These are phyloP conservation scores for Siderastrea radians DNA, from an alignment of 92 coral and sea anemone species.

Conservation along the genomic window DNA sequence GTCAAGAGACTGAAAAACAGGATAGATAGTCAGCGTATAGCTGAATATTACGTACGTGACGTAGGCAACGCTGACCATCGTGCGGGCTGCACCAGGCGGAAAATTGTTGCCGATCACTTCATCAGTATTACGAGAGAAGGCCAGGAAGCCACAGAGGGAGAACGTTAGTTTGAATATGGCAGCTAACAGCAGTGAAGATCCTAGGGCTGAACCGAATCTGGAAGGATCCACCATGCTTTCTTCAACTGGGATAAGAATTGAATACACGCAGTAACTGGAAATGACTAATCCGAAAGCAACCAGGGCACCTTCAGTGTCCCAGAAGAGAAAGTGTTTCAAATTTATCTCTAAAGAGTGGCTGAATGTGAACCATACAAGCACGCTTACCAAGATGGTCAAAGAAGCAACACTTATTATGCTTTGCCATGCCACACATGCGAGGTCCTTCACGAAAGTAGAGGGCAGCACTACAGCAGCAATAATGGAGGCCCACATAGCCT, in stretches of 20 bases:
- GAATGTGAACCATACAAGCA: slow-evolving; percentile 3
- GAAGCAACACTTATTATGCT: slow-evolving; percentile 23
- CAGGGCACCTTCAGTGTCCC: slow-evolving; percentile 26
- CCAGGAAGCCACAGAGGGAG: slow-evolving; percentile 13
- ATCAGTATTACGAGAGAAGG: background rate
- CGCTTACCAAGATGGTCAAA: background rate
- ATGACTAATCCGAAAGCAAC: slow-evolving; percentile 6
- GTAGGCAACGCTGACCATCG: slow-evolving; percentile 2
- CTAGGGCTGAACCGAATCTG: slow-evolving; percentile 6
- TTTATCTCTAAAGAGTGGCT: background rate
- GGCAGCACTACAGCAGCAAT: slow-evolving; percentile 54
- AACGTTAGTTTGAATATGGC: slow-evolving; percentile 19
- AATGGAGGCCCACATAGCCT: slow-evolving; percentile 47
- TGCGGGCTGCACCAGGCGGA: slow-evolving; percentile 4
- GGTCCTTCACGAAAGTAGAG: slow-evolving; percentile 38
- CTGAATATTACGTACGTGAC: slow-evolving; percentile 20
- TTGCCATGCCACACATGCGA: slow-evolving; percentile 12
- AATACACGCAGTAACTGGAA: slow-evolving; percentile 8
- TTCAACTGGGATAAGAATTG: slow-evolving; percentile 20
- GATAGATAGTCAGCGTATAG: background rate
- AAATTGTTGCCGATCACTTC: slow-evolving; percentile 30
- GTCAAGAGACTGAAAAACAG: slow-evolving; percentile 24
- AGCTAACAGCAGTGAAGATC: background rate
- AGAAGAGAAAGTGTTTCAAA: slow-evolving; percentile 4
- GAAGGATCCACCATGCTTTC: slow-evolving; percentile 20